Percentiles rank a stretch among this genome's conserved stretches.
Conservation (phyloP, 2,113 vertebrate species). For the Carlito syrichta region DNA sequence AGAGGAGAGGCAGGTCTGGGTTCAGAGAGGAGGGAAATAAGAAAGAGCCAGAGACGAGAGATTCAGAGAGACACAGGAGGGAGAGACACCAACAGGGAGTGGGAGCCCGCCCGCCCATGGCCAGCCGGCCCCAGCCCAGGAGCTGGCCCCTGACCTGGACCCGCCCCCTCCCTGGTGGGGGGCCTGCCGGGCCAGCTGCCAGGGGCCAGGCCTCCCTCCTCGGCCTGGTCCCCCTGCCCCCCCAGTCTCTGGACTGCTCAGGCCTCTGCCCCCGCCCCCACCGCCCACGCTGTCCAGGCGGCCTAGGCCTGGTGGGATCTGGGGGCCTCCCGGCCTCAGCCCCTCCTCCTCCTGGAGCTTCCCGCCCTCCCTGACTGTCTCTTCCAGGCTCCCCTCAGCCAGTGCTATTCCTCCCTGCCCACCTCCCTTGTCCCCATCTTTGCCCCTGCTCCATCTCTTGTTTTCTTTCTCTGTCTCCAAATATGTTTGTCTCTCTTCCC, state of each 20-base stretch:
- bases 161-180: slow-evolving; percentile 31
- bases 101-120: not conserved
- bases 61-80: not conserved
- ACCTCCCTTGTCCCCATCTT: not conserved
- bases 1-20: slow-evolving; percentile 18
- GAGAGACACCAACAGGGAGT: slow-evolving; percentile 1
- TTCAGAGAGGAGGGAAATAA: not conserved
- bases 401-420: slow-evolving; percentile 25
- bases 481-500: not conserved
- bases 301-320: slow-evolving; percentile 71
- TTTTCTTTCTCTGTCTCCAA: not conserved
- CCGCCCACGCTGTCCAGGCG: slow-evolving; percentile 70
- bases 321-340: slow-evolving; percentile 65
- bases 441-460: not conserved
- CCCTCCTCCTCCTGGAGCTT: slow-evolving; percentile 65
- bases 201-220: slow-evolving; percentile 60
- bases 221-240: not conserved
- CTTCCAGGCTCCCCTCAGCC: slow-evolving; percentile 26
- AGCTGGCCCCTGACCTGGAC: slow-evolving; percentile 67
- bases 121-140: not conserved
- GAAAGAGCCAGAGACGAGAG: slow-evolving; percentile 12
- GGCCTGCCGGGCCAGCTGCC: slow-evolving; percentile 54
- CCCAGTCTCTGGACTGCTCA: slow-evolving; percentile 8
- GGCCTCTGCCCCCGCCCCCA: slow-evolving; percentile 64
- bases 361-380: slow-evolving; percentile 41